These are phyloP conservation scores for Orchestes rusci DNA, from an alignment of 2,888 invertebrate species.

Conservation along the genomic window DNA sequence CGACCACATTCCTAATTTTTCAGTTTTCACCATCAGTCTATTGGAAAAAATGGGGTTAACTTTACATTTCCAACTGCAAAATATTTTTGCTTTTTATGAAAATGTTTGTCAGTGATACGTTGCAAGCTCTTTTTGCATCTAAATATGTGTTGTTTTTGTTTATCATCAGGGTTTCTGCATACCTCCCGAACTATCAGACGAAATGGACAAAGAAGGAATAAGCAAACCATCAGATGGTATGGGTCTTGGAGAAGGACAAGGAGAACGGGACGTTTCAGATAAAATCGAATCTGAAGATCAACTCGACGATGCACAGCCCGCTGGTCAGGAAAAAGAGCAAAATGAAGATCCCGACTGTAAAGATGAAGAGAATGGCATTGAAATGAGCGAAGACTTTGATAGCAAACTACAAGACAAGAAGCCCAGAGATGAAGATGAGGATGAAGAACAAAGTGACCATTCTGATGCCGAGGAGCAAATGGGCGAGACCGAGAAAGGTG, in stretches of 20 bases:
- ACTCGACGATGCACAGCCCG: conserved; percentile 78
- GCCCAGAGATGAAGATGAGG: conserved; percentile 52
- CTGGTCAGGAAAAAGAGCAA: conserved; percentile 64
- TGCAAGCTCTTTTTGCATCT: not conserved
- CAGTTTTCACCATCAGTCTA: too few species aligned
- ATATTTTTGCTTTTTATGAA: not conserved
- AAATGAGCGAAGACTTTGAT: conserved; percentile 95
- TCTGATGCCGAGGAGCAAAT: conserved; percentile 91
- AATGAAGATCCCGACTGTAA: conserved; percentile 68
- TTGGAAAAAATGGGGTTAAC: too few species aligned
- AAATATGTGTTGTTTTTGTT: not conserved
- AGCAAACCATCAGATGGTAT: conserved; percentile 58
- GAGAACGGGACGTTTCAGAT: conserved; percentile 92
- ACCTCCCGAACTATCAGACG: conserved; percentile 75
- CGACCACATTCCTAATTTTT: too few species aligned
- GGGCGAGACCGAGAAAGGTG: conserved; percentile 87
- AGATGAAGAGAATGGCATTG: conserved; percentile 87
- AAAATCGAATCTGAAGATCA: conserved; percentile 85
- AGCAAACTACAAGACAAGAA: conserved; percentile 60
- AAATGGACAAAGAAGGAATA: conserved; percentile 52
- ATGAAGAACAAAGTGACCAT: conserved; percentile 53
- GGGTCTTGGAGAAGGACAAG: conserved; percentile 84
- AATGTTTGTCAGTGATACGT: not conserved
- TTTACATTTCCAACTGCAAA: too few species aligned
- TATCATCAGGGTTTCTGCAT: conserved; percentile 76